phyloP scores from a whole-genome alignment of 2,797 vertebrate species.

The Gouania willdenowi region DNA sequence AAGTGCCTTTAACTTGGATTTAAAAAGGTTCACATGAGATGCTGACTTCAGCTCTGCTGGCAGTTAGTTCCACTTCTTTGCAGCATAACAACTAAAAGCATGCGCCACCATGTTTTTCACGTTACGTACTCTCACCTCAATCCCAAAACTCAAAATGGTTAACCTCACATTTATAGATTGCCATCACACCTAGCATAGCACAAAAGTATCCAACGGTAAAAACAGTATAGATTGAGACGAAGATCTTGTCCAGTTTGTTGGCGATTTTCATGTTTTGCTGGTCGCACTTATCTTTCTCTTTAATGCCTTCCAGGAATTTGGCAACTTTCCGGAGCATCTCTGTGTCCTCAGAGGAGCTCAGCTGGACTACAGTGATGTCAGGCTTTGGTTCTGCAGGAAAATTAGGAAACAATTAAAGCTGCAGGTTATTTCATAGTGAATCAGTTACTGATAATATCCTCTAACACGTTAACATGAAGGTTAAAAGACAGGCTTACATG shows the following conservation, averaged over 20 bases:
- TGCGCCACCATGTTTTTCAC: too few species aligned
- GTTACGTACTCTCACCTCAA: too few species aligned
- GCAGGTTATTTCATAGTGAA: too few species aligned
- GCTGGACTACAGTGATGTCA: constrained; percentile 25
- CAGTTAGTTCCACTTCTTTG: too few species aligned
- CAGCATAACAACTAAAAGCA: too few species aligned
- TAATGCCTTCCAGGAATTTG: constrained; percentile 42
- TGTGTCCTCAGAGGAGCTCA: constrained; percentile 1
- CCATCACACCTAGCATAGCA: constrained; percentile 26
- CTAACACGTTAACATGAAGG: too few species aligned
- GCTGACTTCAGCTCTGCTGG: too few species aligned
- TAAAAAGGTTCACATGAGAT: too few species aligned
- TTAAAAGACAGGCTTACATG: too few species aligned
- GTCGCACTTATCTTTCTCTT: constrained; percentile 1
- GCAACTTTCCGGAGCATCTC: constrained; percentile 43
- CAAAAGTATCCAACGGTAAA: constrained; percentile 26
- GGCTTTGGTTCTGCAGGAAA: constrained; percentile 32
- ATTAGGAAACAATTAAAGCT: not conserved
- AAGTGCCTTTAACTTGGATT: too few species aligned
- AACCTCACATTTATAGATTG: constrained; percentile 20
- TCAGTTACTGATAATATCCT: too few species aligned
- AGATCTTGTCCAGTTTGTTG: constrained; percentile 50
- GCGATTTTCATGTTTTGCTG: constrained; percentile 16
- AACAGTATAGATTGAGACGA: constrained; percentile 54
- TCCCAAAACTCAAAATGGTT: constrained; percentile 65